Evolutionary conservation across 2,113 vertebrate species (phyloP).

Genomic region (Mustelus asterias): DNA sequence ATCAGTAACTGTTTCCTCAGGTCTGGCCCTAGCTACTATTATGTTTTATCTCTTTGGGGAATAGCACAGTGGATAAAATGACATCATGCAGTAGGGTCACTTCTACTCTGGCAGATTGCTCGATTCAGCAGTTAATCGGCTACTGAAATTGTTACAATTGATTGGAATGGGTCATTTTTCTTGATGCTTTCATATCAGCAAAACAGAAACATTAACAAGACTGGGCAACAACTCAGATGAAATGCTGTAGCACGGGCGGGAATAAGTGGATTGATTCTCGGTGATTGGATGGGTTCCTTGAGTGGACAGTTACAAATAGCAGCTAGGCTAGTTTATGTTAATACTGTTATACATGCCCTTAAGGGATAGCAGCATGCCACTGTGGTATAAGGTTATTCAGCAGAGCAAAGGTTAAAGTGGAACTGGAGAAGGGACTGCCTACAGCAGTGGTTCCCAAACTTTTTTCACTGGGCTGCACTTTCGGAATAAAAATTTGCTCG

Average conservation of each 20-base stretch:
- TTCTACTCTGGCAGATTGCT: neutral
- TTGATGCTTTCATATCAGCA: neutral
- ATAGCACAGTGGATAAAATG: neutral
- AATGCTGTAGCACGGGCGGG: neutral
- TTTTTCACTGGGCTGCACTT: too few relatives aligned
- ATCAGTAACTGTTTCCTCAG: neutral
- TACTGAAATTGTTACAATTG: neutral
- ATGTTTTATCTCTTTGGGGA: neutral
- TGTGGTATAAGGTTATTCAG: too few relatives aligned
- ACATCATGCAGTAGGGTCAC: too few relatives aligned
- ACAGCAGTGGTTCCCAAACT: too few relatives aligned
- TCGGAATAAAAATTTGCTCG: too few relatives aligned
- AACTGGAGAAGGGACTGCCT: too few relatives aligned
- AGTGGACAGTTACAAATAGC: neutral
- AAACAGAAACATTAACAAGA: neutral
- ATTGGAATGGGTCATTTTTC: neutral
- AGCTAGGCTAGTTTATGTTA: neutral
- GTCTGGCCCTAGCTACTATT: neutral
- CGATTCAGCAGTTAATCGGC: neutral
- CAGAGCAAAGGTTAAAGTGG: too few relatives aligned
- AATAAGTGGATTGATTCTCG: neutral
- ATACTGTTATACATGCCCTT: too few relatives aligned
- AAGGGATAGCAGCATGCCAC: too few relatives aligned
- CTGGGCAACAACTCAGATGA: neutral
- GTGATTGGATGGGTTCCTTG: neutral